Conservation (phyloP, 1,140 invertebrate genomes). For the Euwallacea similis region DNA sequence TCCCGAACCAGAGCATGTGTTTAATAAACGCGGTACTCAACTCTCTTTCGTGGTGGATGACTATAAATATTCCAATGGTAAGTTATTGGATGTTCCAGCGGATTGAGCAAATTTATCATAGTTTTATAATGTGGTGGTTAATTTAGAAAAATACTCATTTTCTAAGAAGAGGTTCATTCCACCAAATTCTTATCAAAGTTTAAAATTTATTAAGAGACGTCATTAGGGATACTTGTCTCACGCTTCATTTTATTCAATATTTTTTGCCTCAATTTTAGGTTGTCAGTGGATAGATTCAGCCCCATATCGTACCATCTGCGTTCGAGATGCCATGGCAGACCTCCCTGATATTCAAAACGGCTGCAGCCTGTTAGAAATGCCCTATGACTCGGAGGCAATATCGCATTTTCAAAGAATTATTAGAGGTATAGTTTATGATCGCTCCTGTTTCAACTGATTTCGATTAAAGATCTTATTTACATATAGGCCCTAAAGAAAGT, state of each 20-base stretch:
- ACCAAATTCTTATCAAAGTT: too few relatives aligned
- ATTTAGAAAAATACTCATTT: too few relatives aligned
- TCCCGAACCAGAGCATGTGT: constrained; percentile 81
- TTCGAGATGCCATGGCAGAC: constrained; percentile 82
- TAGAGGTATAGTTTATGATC: constrained; percentile 53
- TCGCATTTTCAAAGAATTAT: constrained; percentile 79
- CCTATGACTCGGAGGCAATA: constrained; percentile 70
- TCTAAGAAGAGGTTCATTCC: too few relatives aligned
- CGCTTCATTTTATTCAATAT: not conserved
- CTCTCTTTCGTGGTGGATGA: constrained; percentile 75
- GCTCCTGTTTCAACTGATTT: not conserved
- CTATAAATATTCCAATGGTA: constrained; percentile 43
- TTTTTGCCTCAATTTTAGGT: constrained; percentile 33
- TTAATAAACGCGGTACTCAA: constrained; percentile 71
- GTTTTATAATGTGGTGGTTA: too few relatives aligned
- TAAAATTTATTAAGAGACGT: too few relatives aligned
- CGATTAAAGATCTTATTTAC: not conserved
- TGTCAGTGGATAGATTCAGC: constrained; percentile 44
- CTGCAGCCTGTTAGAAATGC: constrained; percentile 68
- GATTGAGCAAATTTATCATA: not conserved
- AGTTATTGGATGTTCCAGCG: not conserved
- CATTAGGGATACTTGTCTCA: too few relatives aligned
- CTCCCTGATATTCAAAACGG: constrained; percentile 78
- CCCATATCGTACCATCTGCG: constrained; percentile 53
- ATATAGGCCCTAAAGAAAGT: constrained; percentile 47